A percentile compares a stretch with the other conserved stretches of the same genome.
These are phyloP conservation scores for Calliphora vomitoria DNA, from an alignment of 2,888 invertebrate genomes.

Conservation along the genomic window DNA sequence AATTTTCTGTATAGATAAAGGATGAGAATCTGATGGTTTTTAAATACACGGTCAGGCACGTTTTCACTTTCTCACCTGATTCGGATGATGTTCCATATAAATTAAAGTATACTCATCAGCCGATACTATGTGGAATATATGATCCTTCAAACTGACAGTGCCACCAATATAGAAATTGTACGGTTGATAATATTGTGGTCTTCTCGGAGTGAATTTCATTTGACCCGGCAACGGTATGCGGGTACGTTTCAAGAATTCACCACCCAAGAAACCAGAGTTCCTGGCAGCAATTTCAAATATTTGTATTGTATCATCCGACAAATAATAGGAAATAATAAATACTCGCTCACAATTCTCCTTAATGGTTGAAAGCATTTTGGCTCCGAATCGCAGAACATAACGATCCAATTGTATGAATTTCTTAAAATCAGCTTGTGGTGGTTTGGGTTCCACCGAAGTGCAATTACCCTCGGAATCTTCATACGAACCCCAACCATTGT, in stretches of 20 bases:
- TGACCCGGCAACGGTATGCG: conserved; percentile 90
- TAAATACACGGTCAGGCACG: too few species aligned
- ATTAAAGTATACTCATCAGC: conserved; percentile 95
- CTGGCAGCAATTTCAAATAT: conserved; percentile 91
- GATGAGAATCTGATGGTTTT: not conserved
- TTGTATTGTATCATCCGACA: conserved; percentile 93
- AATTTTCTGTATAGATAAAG: not conserved
- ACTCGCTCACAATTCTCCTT: conserved; percentile 88
- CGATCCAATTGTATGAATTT: conserved; percentile 93
- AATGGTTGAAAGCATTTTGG: conserved; percentile 90
- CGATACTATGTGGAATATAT: conserved; percentile 90
- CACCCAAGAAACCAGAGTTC: conserved; percentile 89
- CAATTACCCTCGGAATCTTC: conserved; percentile 96
- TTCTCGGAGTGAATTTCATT: conserved; percentile 88
- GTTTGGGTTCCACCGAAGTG: conserved; percentile 91
- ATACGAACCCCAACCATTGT: conserved; percentile 95
- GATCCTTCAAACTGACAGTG: conserved; percentile 90
- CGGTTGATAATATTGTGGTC: conserved; percentile 91
- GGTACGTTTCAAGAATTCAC: conserved; percentile 89
- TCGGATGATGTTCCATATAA: conserved; percentile 92
- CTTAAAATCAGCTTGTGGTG: conserved; percentile 91
- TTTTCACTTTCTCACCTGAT: conserved; percentile 87
- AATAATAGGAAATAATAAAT: conserved; percentile 92
- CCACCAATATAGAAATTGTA: conserved; percentile 95
- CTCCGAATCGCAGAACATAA: conserved; percentile 91